Percentiles rank a stretch among this genome's conserved stretches.
Conservation (phyloP, 2,888 invertebrate genomes). For the Chalcis sispes region DNA sequence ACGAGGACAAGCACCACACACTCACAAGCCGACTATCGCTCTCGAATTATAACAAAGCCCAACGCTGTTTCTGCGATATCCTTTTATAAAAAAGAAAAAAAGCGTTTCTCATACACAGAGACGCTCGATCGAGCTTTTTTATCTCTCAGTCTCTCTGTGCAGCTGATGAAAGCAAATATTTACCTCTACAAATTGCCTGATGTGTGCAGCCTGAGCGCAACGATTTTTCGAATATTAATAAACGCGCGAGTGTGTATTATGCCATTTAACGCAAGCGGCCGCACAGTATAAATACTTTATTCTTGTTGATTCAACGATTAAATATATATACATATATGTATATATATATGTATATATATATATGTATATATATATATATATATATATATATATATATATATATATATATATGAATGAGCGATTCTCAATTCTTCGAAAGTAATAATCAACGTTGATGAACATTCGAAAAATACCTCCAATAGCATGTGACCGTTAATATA, state of each 20-base stretch:
- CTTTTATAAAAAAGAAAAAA: constrained; percentile 41
- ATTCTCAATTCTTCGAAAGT: constrained; percentile 8
- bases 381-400: too few species aligned
- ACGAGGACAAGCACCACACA: constrained; percentile 57
- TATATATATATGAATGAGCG: constrained; percentile 5
- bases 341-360: too few species aligned
- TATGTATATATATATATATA: background rate
- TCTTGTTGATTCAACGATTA: constrained; percentile 39
- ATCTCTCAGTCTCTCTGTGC: constrained; percentile 24
- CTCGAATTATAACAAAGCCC: constrained; percentile 48
- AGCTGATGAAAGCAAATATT: constrained; percentile 43
- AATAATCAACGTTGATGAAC: constrained; percentile 16
- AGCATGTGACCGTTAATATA: constrained; percentile 23
- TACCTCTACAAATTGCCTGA: constrained; percentile 49
- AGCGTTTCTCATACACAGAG: constrained; percentile 8
- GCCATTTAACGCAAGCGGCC: constrained; percentile 29
- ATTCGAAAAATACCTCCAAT: constrained; percentile 15
- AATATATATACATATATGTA: constrained; percentile 17
- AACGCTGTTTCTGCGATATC: constrained; percentile 48
- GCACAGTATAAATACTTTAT: constrained; percentile 40
- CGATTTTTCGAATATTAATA: constrained; percentile 19
- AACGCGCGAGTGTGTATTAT: constrained; percentile 23
- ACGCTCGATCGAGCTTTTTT: constrained; percentile 22
- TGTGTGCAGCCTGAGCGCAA: constrained; percentile 45
- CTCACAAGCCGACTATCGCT: constrained; percentile 53